A percentile compares a stretch with the other conserved stretches of the same genome.
Evolutionary conservation across 2,797 vertebrate genomes (phyloP).

Genomic region (Allobates femoralis): DNA sequence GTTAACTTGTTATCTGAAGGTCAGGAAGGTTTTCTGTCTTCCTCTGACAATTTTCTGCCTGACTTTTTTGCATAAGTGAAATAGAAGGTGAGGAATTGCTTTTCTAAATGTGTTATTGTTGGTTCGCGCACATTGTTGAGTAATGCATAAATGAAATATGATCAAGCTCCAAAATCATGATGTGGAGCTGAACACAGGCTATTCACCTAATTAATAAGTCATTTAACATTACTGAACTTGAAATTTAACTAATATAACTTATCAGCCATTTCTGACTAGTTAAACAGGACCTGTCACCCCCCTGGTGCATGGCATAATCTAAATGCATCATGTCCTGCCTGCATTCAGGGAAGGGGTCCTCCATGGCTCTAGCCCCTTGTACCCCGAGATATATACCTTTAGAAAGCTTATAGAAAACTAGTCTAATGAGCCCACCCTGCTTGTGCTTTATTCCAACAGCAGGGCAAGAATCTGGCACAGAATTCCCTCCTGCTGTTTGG

Average conservation of each 20-base stretch:
- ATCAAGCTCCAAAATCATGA: background rate
- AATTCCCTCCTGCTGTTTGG: too few relatives aligned
- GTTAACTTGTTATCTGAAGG: constrained; percentile 37
- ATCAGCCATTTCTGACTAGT: too few relatives aligned
- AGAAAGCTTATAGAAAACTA: too few relatives aligned
- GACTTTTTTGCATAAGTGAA: background rate
- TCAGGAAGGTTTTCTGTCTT: constrained; percentile 36
- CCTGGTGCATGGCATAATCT: too few relatives aligned
- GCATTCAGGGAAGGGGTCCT: too few relatives aligned
- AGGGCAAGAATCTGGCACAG: too few relatives aligned
- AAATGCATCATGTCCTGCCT: too few relatives aligned
- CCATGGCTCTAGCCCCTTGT: too few relatives aligned
- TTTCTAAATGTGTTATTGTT: background rate
- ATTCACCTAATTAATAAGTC: background rate
- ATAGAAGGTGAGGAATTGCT: background rate
- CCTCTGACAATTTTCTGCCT: constrained; percentile 31
- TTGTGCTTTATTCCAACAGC: too few relatives aligned
- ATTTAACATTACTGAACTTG: background rate
- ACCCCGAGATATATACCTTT: too few relatives aligned
- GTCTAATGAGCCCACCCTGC: too few relatives aligned
- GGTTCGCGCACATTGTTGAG: background rate
- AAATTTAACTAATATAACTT: background rate
- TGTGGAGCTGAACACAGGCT: background rate
- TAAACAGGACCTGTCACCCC: too few relatives aligned
- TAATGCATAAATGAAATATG: background rate